Evolutionary conservation across 1,140 invertebrate genomes (phyloP).

Genomic region (Drosophila fuyamai): DNA sequence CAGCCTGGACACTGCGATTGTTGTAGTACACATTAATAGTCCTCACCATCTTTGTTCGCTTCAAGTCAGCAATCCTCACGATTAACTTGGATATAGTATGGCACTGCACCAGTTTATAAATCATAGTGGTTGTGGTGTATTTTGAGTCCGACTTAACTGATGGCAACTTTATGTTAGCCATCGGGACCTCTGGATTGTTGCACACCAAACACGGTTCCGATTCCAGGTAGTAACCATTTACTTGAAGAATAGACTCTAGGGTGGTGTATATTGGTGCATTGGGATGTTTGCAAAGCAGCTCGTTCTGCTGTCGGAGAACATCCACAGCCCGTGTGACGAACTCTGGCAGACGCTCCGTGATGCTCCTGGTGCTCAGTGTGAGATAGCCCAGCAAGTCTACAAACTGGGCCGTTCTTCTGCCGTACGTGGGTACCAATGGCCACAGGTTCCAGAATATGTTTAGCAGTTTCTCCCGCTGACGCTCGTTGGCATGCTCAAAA

Average conservation of each 20-base stretch:
- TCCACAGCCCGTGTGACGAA: slow-evolving; percentile 94
- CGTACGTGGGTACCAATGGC: slow-evolving; percentile 95
- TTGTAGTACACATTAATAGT: slow-evolving; percentile 99
- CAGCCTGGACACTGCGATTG: slow-evolving; percentile 97
- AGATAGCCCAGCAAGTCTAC: slow-evolving; percentile 98
- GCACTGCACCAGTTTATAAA: slow-evolving; percentile 97
- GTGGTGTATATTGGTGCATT: slow-evolving; percentile 97
- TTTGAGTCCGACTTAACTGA: slow-evolving; percentile 98
- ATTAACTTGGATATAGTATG: slow-evolving; percentile 98
- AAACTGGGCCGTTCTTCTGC: slow-evolving; percentile 97
- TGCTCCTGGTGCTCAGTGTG: slow-evolving; percentile 90
- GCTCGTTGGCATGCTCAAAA: slow-evolving; percentile 92
- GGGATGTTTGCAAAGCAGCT: slow-evolving; percentile 94
- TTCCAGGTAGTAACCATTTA: slow-evolving; percentile 98
- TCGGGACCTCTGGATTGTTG: slow-evolving; percentile 98
- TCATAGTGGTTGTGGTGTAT: slow-evolving; percentile 98
- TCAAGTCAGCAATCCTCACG: slow-evolving; percentile 96
- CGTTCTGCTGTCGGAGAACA: slow-evolving; percentile 94
- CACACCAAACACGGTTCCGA: slow-evolving; percentile 98
- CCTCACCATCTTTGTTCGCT: slow-evolving; percentile 98
- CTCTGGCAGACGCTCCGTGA: slow-evolving; percentile 87
- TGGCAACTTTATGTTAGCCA: slow-evolving; percentile 96
- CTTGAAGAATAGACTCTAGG: slow-evolving; percentile 95
- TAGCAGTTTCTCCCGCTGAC: slow-evolving; percentile 92
- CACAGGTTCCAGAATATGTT: slow-evolving; percentile 96